These are phyloP conservation scores for Venustaconcha ellipsiformis DNA, from an alignment of 1,140 invertebrate species.

Conservation along the genomic window DNA sequence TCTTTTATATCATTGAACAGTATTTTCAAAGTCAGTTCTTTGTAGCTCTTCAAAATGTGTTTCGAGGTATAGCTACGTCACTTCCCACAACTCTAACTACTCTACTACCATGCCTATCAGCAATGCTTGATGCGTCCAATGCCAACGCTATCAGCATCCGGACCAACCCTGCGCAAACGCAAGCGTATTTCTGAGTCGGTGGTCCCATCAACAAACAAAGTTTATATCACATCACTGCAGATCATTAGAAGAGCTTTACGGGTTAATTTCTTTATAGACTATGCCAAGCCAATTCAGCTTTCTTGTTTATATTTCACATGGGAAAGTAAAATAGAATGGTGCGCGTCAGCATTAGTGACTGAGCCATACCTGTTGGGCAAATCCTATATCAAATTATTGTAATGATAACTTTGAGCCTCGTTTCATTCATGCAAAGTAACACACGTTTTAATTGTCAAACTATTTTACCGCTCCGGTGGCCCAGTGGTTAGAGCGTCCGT, in stretches of 20 bases:
- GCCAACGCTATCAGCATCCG: conserved; percentile 17
- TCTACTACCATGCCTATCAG: conserved; percentile 7
- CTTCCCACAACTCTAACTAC: neutral
- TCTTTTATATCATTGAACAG: too few relatives aligned
- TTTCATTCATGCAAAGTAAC: neutral
- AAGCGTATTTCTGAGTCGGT: conserved; percentile 16
- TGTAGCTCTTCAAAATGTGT: neutral
- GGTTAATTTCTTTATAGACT: conserved; percentile 15
- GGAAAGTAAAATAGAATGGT: neutral
- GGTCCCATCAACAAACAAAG: conserved; percentile 15
- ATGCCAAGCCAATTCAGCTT: neutral
- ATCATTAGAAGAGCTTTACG: conserved; percentile 13
- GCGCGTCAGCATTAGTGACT: conserved; percentile 1
- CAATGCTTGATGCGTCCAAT: conserved; percentile 17
- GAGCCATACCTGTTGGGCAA: conserved; percentile 1
- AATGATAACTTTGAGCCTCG: neutral
- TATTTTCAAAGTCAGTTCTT: too few relatives aligned
- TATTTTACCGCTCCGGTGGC: neutral
- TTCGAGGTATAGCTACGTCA: neutral
- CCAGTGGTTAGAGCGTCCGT: too few relatives aligned
- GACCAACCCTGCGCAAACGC: conserved; percentile 4
- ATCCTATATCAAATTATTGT: neutral
- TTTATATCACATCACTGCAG: neutral
- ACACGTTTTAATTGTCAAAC: neutral
- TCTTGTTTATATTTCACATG: neutral